Conservation (phyloP, 1,140 invertebrate genomes). For the Drosophila guanche region DNA sequence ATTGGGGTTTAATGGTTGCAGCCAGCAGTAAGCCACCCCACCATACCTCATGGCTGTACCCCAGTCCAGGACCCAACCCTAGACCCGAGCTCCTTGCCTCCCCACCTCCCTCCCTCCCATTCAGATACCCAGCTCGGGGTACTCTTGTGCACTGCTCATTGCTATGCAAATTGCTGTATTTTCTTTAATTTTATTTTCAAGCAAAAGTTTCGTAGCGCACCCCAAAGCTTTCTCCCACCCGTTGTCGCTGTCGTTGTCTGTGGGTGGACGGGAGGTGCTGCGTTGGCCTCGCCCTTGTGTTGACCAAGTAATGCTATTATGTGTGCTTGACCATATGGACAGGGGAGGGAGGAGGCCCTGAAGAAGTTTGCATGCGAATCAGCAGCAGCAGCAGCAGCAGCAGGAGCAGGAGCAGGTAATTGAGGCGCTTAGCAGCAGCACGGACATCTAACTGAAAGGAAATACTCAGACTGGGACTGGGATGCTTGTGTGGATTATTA, state of each 20-base stretch:
- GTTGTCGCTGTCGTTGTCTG: constrained; percentile 4
- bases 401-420: constrained; percentile 48
- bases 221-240: neutral
- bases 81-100: neutral
- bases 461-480: neutral
- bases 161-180: constrained; percentile 78
- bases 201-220: constrained; percentile 21
- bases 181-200: constrained; percentile 75
- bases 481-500: constrained; percentile 41
- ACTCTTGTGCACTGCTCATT: constrained; percentile 46
- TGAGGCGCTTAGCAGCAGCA: constrained; percentile 44
- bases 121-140: constrained; percentile 2
- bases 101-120: neutral
- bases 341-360: neutral
- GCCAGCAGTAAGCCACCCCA: constrained; percentile 11
- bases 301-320: constrained; percentile 50
- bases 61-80: neutral
- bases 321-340: constrained; percentile 45
- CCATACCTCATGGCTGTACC: neutral
- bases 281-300: constrained; percentile 33
- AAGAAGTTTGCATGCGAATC: constrained; percentile 27
- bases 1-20: constrained; percentile 52
- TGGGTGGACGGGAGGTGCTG: neutral
- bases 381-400: constrained; percentile 6
- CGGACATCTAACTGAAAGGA: constrained; percentile 16